Evolutionary conservation across 2,113 vertebrate species (phyloP).

Genomic region (Ictidomys tridecemlineatus): DNA sequence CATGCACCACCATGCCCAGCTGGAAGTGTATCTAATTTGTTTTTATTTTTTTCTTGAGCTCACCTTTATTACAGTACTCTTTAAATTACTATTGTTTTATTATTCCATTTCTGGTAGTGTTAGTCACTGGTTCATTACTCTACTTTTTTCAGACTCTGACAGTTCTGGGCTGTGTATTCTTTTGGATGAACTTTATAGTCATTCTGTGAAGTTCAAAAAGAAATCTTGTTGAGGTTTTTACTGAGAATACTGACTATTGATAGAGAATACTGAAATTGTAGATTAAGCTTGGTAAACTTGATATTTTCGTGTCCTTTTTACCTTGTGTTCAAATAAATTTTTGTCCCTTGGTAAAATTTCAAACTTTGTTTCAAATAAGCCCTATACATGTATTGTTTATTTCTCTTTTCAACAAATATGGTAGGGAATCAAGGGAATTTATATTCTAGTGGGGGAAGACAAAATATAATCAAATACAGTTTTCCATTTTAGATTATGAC

Average conservation of each 20-base stretch:
- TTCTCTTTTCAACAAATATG: neutral
- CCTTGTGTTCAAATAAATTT: constrained; percentile 20
- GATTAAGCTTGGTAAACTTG: constrained; percentile 46
- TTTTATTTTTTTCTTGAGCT: constrained; percentile 40
- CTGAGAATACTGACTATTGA: neutral
- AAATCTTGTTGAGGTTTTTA: constrained; percentile 41
- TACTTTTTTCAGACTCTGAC: neutral
- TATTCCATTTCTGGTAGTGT: neutral
- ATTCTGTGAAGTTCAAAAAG: constrained; percentile 39
- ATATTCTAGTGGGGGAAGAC: neutral
- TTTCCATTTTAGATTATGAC: constrained; percentile 50
- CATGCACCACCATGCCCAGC: too few species aligned
- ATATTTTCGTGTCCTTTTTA: neutral
- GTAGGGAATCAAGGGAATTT: constrained; percentile 8
- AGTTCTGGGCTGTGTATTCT: neutral
- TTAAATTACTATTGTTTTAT: constrained; percentile 43
- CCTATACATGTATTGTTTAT: constrained; percentile 26
- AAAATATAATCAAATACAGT: constrained; percentile 32
- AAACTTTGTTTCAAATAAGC: constrained; percentile 44
- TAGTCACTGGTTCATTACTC: neutral
- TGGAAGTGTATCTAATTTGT: constrained; percentile 26
- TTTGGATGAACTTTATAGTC: constrained; percentile 5
- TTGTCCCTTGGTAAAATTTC: neutral
- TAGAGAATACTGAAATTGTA: constrained; percentile 8
- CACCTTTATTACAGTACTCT: neutral